phyloP scores from a whole-genome alignment of 2,888 invertebrate genomes.

The Apotomis turbidana region DNA sequence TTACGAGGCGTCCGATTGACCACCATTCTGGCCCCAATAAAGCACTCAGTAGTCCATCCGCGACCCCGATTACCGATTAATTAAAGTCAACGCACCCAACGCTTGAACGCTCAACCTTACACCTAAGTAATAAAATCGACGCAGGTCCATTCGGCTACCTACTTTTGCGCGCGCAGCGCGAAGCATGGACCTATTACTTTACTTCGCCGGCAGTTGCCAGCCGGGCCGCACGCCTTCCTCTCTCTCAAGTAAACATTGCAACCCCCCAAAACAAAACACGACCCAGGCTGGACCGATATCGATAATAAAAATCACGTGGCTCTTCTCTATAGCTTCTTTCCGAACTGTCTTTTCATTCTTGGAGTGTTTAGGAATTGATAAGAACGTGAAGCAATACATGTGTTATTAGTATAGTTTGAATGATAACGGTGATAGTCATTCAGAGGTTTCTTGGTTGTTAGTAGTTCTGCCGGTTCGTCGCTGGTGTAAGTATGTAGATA shows the following conservation, averaged over 20 bases:
- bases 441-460: slow-evolving; percentile 67
- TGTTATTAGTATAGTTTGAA: slow-evolving; percentile 63
- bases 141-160: slow-evolving; percentile 47
- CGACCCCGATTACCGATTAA: slow-evolving; percentile 58
- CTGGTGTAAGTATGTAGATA: slow-evolving; percentile 74
- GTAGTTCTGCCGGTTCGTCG: slow-evolving; percentile 48
- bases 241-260: slow-evolving; percentile 69
- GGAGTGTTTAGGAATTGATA: slow-evolving; percentile 57
- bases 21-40: slow-evolving; percentile 46
- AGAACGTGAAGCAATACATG: slow-evolving; percentile 71
- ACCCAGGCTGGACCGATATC: slow-evolving; percentile 71
- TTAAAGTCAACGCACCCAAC: slow-evolving; percentile 60
- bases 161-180: slow-evolving; percentile 73
- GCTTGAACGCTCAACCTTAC: slow-evolving; percentile 63
- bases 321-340: slow-evolving; percentile 52
- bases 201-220: slow-evolving; percentile 81
- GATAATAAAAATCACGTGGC: slow-evolving; percentile 48
- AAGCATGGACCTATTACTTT: slow-evolving; percentile 66
- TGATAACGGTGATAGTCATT: slow-evolving; percentile 54
- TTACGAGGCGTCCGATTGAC: slow-evolving; percentile 29
- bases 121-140: slow-evolving; percentile 78
- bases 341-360: slow-evolving; percentile 59
- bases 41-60: slow-evolving; percentile 48
- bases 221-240: slow-evolving; percentile 76
- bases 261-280: slow-evolving; percentile 73